A percentile compares a stretch with the other conserved stretches of the same genome.
phyloP scores from a whole-genome alignment of 1,140 invertebrate genomes.

The Cydia strobilella region DNA sequence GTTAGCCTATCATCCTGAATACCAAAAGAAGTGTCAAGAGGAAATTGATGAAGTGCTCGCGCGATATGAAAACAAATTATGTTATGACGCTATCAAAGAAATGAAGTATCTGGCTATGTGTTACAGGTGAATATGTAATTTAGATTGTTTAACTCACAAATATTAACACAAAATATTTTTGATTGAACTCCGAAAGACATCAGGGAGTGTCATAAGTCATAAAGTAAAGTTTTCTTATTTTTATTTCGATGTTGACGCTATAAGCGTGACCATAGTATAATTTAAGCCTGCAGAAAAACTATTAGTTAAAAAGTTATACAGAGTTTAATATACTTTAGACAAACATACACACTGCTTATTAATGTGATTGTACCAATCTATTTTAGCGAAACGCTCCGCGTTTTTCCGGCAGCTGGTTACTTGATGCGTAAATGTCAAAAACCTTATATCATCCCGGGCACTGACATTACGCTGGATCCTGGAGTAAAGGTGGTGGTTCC shows the following conservation, averaged over 20 bases:
- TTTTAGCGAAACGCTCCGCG: slow-evolving; percentile 44
- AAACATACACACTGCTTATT: too few species aligned
- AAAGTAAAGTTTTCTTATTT: too few species aligned
- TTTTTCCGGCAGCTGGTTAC: slow-evolving; percentile 54
- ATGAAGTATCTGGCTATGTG: slow-evolving; percentile 8
- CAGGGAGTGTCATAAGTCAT: too few species aligned
- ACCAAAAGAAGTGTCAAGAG: background rate
- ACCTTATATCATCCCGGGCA: slow-evolving; percentile 58
- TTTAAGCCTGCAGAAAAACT: too few species aligned
- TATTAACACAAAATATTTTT: too few species aligned
- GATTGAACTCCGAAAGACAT: too few species aligned
- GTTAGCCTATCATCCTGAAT: slow-evolving; percentile 58
- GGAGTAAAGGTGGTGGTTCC: slow-evolving; percentile 51
- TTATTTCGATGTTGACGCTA: too few species aligned
- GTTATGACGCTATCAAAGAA: background rate
- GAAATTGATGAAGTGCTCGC: slow-evolving; percentile 10
- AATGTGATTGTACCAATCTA: slow-evolving; percentile 40
- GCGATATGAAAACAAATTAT: slow-evolving; percentile 5
- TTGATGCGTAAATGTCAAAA: slow-evolving; percentile 55
- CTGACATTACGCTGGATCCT: slow-evolving; percentile 51
- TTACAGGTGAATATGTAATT: background rate
- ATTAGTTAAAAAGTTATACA: too few species aligned
- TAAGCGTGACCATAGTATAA: too few species aligned
- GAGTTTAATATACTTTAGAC: too few species aligned
- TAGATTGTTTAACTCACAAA: too few species aligned